Evolutionary conservation across 2,888 invertebrate genomes (phyloP), one percentile per base, ranked within the genome.

Genomic region (Poecilus cupreus): DNA sequence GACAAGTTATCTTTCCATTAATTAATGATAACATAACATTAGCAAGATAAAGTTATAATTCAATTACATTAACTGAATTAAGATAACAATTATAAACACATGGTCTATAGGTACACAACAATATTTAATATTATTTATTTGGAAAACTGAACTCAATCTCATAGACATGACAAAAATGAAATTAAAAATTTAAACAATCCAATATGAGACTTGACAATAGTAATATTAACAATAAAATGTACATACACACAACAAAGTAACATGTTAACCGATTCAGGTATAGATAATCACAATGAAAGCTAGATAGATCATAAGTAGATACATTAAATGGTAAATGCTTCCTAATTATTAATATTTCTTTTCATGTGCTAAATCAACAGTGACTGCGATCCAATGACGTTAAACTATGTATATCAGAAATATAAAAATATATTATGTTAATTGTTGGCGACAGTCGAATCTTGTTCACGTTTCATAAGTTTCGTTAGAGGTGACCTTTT

Each of bases 371-470:
- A 46, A 46, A 46, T 72, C n/a, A 72, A 72, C 72, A 72, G 72
- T 72, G 72, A 72, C 72, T 72, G 72, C 46, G 46, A 22, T 72
- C 22, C 20, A 46, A 57, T 54, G 76, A 76, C 54, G 32, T 76
- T 57, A 76, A 70, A 70, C 43, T 75, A 54, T 76, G 54, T 57
- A 76, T 76, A 57, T 57, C 18, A 76, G 37, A 76, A 76, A 76
- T 76, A 76, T 51, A 76, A 76, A 76, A 76, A 76, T 76, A 76
- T 76, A 76, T 76, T 74, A 68, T 68, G 39, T 60, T 60, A 60
- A 60, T 11, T 51, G 49, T 76, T 76, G 76, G 76, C 76, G 76
- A 76, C 76, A 76, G 51, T 76, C 54, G 51, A 54, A 72, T 46
- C 54, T 76, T 51, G 76, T 76, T 54, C 76, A 20, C 57, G 54